phyloP scores from a whole-genome alignment of 2,797 vertebrate genomes.

The Pelodytes ibericus region DNA sequence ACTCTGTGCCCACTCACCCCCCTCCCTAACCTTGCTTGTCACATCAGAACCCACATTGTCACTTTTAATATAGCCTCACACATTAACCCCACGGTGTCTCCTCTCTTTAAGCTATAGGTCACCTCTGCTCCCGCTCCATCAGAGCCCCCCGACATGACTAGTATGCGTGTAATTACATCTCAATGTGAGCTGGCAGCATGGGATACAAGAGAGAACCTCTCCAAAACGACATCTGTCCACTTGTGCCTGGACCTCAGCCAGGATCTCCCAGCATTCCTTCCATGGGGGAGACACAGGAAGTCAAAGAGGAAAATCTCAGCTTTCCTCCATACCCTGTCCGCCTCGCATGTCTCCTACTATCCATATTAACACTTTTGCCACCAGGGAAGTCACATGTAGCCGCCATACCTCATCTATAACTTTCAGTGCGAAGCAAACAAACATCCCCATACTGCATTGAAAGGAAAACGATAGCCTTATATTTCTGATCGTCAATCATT shows the following conservation, averaged over 20 bases:
- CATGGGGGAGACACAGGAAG: slow-evolving; percentile 34
- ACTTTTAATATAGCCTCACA: too few relatives aligned
- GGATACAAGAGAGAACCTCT: slow-evolving; percentile 3
- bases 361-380: background rate
- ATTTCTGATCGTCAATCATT: too few relatives aligned
- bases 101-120: background rate
- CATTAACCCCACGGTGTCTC: background rate
- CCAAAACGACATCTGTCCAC: slow-evolving; percentile 22
- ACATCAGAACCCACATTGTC: too few relatives aligned
- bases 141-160: background rate
- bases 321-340: background rate
- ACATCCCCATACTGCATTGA: too few relatives aligned
- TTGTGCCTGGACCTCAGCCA: slow-evolving; percentile 22
- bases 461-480: too few relatives aligned
- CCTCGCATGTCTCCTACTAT: too few relatives aligned
- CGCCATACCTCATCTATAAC: too few relatives aligned
- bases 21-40: too few relatives aligned
- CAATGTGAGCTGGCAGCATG: background rate
- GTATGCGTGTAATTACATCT: background rate
- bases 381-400: background rate
- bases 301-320: slow-evolving; percentile 4
- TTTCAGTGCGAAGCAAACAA: too few relatives aligned
- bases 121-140: background rate
- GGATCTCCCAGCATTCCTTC: slow-evolving; percentile 32
- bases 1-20: too few relatives aligned